Conservation (phyloP, 2,888 invertebrate species). For the Acronicta psi region DNA sequence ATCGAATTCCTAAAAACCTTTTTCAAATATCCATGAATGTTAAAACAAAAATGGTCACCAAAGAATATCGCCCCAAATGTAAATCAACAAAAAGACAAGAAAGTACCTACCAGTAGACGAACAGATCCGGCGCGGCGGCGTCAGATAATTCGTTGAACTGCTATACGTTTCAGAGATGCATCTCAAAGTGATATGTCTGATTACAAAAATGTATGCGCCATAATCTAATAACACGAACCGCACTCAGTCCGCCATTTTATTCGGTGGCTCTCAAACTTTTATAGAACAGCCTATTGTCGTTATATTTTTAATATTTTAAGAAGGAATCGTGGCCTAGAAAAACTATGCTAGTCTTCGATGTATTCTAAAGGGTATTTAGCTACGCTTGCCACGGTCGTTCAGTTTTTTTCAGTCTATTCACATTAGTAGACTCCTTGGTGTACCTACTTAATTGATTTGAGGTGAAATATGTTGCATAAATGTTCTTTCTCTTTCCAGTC, state of each 20-base stretch:
- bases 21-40: background rate
- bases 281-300: conserved; percentile 9
- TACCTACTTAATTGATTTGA: too few species aligned
- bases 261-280: conserved; percentile 40
- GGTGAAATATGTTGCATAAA: too few species aligned
- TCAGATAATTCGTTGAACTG: conserved; percentile 63
- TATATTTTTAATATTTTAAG: background rate
- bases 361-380: too few species aligned
- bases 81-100: conserved; percentile 33
- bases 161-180: conserved; percentile 51
- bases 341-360: too few species aligned
- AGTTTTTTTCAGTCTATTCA: too few species aligned
- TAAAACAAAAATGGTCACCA: conserved; percentile 9
- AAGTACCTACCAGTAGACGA: conserved; percentile 14
- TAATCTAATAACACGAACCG: conserved; percentile 60
- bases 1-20: too few species aligned
- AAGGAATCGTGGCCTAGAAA: too few species aligned
- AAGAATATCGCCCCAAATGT: conserved; percentile 12
- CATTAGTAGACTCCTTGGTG: too few species aligned
- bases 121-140: conserved; percentile 46
- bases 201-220: conserved; percentile 67
- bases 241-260: conserved; percentile 35
- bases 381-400: too few species aligned
- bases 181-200: conserved; percentile 65
- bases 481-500: too few species aligned